Evolutionary conservation across 2,888 invertebrate genomes (phyloP).

Genomic region (Diaprepes abbreviatus): DNA sequence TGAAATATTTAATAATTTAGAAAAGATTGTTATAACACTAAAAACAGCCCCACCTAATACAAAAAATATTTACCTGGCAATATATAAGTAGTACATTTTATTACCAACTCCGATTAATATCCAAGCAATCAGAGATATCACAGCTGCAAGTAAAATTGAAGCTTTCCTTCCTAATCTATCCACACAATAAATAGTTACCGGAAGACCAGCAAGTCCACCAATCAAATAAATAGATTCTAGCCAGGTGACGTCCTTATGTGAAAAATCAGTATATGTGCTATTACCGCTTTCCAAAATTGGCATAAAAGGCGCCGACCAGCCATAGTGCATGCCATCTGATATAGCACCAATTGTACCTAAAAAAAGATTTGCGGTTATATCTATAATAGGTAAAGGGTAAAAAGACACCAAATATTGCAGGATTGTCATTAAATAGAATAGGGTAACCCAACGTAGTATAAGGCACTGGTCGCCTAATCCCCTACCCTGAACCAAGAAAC

Average conservation of each 20-base stretch:
- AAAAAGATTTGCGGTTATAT: constrained; percentile 52
- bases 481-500: too few species aligned
- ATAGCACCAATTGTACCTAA: constrained; percentile 66
- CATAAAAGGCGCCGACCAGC: constrained; percentile 66
- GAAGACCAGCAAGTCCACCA: constrained; percentile 62
- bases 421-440: too few species aligned
- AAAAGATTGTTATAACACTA: too few species aligned
- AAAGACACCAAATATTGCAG: too few species aligned
- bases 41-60: too few species aligned
- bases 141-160: constrained; percentile 64
- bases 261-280: constrained; percentile 57
- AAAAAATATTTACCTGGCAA: constrained; percentile 55
- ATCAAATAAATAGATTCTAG: constrained; percentile 60
- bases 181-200: constrained; percentile 63
- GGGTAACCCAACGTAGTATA: too few species aligned
- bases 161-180: constrained; percentile 63
- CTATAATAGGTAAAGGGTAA: too few species aligned
- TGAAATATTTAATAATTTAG: too few species aligned
- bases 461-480: too few species aligned
- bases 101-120: constrained; percentile 62
- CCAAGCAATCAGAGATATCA: constrained; percentile 63
- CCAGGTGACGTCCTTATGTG: constrained; percentile 58
- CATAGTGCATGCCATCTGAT: constrained; percentile 67
- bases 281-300: constrained; percentile 59
- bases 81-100: constrained; percentile 60